Evolutionary conservation across 2,888 invertebrate genomes (phyloP).

Genomic region (Lacanobia oleracea): DNA sequence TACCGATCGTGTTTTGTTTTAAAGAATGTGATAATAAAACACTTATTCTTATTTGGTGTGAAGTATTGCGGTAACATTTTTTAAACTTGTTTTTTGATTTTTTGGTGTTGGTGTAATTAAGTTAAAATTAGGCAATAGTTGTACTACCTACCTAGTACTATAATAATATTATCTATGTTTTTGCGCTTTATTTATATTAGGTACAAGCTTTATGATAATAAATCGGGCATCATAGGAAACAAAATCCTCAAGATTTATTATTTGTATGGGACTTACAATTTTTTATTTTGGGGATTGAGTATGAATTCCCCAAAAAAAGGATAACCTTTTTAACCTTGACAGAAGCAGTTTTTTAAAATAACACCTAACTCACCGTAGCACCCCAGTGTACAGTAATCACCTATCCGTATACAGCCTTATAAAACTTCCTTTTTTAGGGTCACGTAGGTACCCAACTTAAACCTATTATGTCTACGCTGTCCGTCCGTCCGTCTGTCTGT

Average conservation of each 20-base stretch:
- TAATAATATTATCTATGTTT: neutral
- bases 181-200: neutral
- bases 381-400: neutral
- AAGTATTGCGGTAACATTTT: neutral
- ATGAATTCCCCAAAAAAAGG: too few relatives aligned
- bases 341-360: too few relatives aligned
- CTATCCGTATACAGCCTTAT: neutral
- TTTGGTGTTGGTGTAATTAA: neutral
- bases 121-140: neutral
- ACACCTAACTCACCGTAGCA: too few relatives aligned
- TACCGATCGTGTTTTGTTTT: conserved; percentile 31
- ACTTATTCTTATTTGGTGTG: neutral
- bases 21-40: conserved; percentile 7
- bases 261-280: too few relatives aligned
- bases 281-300: too few relatives aligned
- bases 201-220: neutral
- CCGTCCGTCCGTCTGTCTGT: too few relatives aligned
- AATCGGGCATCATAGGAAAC: too few relatives aligned
- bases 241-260: too few relatives aligned
- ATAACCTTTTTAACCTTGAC: too few relatives aligned
- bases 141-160: neutral
- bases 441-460: too few relatives aligned
- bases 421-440: too few relatives aligned
- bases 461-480: too few relatives aligned
- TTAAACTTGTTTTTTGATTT: neutral